A percentile compares a stretch with the other conserved stretches of the same genome.
phyloP scores from a whole-genome alignment of 2,113 vertebrate genomes.

The Albula glossodonta region DNA sequence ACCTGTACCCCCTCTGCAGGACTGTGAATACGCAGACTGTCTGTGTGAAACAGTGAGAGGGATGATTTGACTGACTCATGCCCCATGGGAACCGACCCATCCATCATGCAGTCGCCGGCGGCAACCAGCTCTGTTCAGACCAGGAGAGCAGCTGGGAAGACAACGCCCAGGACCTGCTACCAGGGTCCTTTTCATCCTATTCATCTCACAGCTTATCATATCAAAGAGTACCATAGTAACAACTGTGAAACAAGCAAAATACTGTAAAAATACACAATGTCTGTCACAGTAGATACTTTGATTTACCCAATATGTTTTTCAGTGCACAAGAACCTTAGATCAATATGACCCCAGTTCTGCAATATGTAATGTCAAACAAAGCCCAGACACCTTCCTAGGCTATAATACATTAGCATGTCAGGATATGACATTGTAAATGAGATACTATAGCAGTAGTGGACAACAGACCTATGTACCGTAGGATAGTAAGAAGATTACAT shows the following conservation, averaged over 20 bases:
- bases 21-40: background rate
- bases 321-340: background rate
- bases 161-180: background rate
- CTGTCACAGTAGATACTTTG: background rate
- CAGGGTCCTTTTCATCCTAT: background rate
- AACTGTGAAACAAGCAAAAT: background rate
- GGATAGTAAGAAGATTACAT: too few relatives aligned
- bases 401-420: background rate
- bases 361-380: background rate
- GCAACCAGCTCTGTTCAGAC: background rate
- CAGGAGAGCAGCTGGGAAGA: background rate
- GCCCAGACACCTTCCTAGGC: too few relatives aligned
- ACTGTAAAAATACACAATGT: background rate
- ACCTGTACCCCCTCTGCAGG: background rate
- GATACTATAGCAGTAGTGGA: too few relatives aligned
- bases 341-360: background rate
- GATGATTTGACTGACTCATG: background rate
- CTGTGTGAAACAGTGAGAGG: background rate
- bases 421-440: background rate
- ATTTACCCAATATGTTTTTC: background rate
- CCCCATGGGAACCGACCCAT: background rate
- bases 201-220: background rate
- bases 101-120: background rate
- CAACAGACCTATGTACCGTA: too few relatives aligned
- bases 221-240: background rate